Conservation (phyloP, 1,140 invertebrate species). For the Cylas formicarius region DNA sequence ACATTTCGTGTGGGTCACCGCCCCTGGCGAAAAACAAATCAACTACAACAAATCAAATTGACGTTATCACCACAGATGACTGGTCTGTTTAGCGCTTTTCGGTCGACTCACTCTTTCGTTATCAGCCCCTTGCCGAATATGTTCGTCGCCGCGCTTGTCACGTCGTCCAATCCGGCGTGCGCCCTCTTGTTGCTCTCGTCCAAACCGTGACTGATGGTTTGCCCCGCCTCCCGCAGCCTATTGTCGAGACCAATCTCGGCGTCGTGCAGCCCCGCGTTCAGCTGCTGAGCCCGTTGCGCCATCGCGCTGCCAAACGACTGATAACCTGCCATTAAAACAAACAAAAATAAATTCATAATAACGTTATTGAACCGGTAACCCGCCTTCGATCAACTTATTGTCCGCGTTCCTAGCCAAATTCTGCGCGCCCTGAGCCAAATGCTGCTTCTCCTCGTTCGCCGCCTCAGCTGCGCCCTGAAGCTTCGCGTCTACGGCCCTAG, state of each 20-base stretch:
- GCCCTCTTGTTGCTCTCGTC: slow-evolving; percentile 28
- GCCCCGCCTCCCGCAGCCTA: slow-evolving; percentile 15
- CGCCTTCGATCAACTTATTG: slow-evolving; percentile 15
- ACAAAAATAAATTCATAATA: neutral
- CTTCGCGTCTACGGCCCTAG: slow-evolving; percentile 5
- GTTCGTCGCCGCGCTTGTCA: slow-evolving; percentile 18
- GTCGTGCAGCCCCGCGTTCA: slow-evolving; percentile 23
- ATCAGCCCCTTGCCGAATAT: slow-evolving; percentile 26
- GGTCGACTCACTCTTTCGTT: slow-evolving; percentile 20
- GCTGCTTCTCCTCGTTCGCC: slow-evolving; percentile 4
- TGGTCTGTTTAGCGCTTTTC: no score
- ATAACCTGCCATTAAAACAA: no score
- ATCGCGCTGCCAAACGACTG: slow-evolving; percentile 14
- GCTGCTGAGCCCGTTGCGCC: slow-evolving; percentile 17
- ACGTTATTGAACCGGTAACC: no score
- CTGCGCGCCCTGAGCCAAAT: slow-evolving; percentile 7
- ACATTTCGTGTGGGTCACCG: no score
- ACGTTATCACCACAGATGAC: no score
- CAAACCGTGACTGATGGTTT: slow-evolving; percentile 26
- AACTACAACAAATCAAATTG: no score
- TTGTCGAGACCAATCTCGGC: slow-evolving; percentile 24
- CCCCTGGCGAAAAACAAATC: no score
- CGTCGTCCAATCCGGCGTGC: slow-evolving; percentile 27
- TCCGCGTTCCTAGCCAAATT: slow-evolving; percentile 12
- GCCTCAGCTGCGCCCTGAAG: slow-evolving; percentile 7